Evolutionary conservation across 1,140 invertebrate genomes (phyloP).

Genomic region (Sycophila sp.): DNA sequence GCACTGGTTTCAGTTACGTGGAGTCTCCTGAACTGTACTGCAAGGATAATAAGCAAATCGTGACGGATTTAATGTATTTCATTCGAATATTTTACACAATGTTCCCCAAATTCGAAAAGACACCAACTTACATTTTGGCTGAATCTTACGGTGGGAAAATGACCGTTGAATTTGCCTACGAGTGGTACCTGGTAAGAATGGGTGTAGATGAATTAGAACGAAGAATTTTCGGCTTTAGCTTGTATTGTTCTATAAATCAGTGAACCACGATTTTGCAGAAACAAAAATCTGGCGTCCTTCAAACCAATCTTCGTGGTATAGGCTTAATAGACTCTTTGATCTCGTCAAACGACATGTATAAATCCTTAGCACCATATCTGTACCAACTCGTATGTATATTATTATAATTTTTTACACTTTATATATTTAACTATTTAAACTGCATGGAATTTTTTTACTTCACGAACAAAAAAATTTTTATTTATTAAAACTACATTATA

Average conservation of each 20-base stretch:
- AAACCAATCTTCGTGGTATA: conserved; percentile 79
- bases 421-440: no score
- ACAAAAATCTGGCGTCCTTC: conserved; percentile 71
- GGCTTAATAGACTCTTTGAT: conserved; percentile 88
- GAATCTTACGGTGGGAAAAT: conserved; percentile 93
- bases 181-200: conserved; percentile 70
- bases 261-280: conserved; percentile 65
- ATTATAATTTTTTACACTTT: background rate
- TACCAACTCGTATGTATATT: conserved; percentile 69
- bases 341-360: conserved; percentile 80
- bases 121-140: conserved; percentile 83
- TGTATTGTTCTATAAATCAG: background rate
- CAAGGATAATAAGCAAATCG: conserved; percentile 78
- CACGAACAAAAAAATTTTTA: no score
- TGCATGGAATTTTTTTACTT: no score
- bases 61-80: conserved; percentile 79
- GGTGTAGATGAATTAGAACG: conserved; percentile 39
- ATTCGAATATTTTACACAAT: conserved; percentile 73
- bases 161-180: conserved; percentile 79
- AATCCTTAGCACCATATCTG: conserved; percentile 81
- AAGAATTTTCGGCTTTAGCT: no score
- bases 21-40: conserved; percentile 68
- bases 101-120: conserved; percentile 74
- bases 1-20: conserved; percentile 87
- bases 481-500: background rate